Evolutionary conservation across 92 coral and sea anemone genomes (phyloP), one percentile per base, ranked within the genome.

Genomic region (Epizoanthus fatuus): DNA sequence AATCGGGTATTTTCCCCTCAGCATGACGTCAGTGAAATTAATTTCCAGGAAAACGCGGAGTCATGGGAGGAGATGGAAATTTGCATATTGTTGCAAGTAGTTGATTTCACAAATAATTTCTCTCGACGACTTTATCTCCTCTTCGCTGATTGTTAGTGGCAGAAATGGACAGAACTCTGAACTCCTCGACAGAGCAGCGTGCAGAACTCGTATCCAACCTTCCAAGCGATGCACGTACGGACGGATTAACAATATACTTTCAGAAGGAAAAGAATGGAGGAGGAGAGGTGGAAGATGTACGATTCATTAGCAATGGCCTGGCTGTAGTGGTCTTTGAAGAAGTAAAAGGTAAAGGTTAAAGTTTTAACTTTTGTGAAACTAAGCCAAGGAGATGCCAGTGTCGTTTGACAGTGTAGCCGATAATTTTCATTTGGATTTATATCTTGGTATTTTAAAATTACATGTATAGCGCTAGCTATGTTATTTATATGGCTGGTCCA

Each of bases 241-340:
- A 42, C 22, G 40, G 19, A 60, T 0, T 77, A 40, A 77, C 56
- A 10, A 77, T 77, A 58, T 69, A 77, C 44, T 77, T 77, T 47
- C 82, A 77, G 56, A 77, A 37, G 51, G 39, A 39, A 5, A 77
- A 15, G 64, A 77, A 77, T 17, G 82, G 82, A 22, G 82, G 82
- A 12, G 82, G 82, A 1, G 82, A 77, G 35, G 70, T 77, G 2
- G 82, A 77, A 42, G 10, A 15, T 17, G 82, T 60, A 1, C 70
- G 71, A 15, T 9, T 77, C 9, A 45, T 77, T 77, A 55, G 82
- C 55, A 42, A 77, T 3, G 82, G 57, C 2, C 37, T 39, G 13
- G 82, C 82, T 0, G 4, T 59, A 17, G 82, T 77, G 5, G 38
- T 10, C 12, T 77, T 77, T 60, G 82, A 77, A 22, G 70, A 77